Evolutionary conservation across 2,113 vertebrate species (phyloP), one percentile per base, ranked within the genome.

Genomic region (Zosterops borbonicus): DNA sequence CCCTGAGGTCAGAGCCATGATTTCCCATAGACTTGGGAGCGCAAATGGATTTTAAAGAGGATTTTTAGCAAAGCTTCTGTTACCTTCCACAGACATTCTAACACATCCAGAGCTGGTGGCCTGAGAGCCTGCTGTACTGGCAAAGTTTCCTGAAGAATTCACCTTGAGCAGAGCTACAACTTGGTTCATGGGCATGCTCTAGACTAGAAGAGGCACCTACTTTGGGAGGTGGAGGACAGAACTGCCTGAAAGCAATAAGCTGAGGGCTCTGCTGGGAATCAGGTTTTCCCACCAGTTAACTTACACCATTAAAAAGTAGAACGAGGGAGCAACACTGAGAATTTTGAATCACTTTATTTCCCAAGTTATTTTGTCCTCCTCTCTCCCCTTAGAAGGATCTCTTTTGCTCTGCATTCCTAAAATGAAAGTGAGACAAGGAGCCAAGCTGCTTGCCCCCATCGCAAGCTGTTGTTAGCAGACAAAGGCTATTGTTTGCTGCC

Each of bases 401-500:
- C 25, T 83, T 79, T 83, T 67, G 24, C 35, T 80, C 41, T 1
- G 0, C 0, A 3, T 19, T 56, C 35, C 44, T 77, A 53, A 81
- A 94, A 78, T 17, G 47, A 60, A 86, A 58, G 42, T 0, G 4
- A 85, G 68, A 50, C 4, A 12, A 80, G 42, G 53, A 77, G 59
- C 21, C 0, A 2, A 62, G 60, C 55, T 67, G 21, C 41, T 88
- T 60, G 35, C 31, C 79, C 23, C 77, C 52, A 56, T 44, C 20
- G 1, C 73, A 29, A 7, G 24, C 83, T 42, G 59, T 39, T 58
- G 42, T 11, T 12, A 23, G 59, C 56, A 83, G 64, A 95, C 89
- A 97, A 92, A 96, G 87, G 76, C 89, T 14, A 81, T 94, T 97
- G 92, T 94, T 93, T 81, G 52, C 27, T 92, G 71, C 60, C 83